Conservation (phyloP, 2,797 vertebrate species). For the Acipenser ruthenus region DNA sequence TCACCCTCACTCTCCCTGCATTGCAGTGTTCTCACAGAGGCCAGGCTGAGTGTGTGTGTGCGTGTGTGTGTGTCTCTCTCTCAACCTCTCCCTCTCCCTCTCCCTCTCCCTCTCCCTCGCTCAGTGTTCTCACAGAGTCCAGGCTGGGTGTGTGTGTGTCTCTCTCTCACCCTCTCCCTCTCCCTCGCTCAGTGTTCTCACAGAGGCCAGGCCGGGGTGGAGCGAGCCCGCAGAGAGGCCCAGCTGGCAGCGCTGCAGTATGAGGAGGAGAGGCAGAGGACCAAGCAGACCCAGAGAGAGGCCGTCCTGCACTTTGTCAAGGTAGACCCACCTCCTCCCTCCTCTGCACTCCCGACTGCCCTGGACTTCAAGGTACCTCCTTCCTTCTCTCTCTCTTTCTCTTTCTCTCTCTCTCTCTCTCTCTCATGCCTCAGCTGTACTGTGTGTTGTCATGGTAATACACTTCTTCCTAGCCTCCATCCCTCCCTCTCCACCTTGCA, state of each 20-base stretch:
- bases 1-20: no score
- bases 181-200: conserved; percentile 15
- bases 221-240: conserved; percentile 77
- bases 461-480: no score
- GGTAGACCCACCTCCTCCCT: conserved; percentile 44
- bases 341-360: no score
- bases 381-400: no score
- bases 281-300: conserved; percentile 66
- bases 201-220: conserved; percentile 38
- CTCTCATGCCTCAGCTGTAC: no score
- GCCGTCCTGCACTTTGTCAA: conserved; percentile 60
- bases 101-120: no score
- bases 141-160: neutral
- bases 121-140: no score
- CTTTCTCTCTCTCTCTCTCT: no score
- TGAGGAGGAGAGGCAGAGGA: conserved; percentile 80
- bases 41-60: neutral
- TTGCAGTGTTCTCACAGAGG: no score
- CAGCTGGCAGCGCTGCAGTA: conserved; percentile 81
- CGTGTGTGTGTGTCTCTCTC: neutral
- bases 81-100: neutral
- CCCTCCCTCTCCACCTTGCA: no score
- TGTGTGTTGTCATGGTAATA: no score
- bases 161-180: neutral
- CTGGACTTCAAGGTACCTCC: no score